Evolutionary conservation across 2,113 vertebrate species (phyloP), one percentile per base, ranked within the genome.

Genomic region (Pseudopipra pipra): DNA sequence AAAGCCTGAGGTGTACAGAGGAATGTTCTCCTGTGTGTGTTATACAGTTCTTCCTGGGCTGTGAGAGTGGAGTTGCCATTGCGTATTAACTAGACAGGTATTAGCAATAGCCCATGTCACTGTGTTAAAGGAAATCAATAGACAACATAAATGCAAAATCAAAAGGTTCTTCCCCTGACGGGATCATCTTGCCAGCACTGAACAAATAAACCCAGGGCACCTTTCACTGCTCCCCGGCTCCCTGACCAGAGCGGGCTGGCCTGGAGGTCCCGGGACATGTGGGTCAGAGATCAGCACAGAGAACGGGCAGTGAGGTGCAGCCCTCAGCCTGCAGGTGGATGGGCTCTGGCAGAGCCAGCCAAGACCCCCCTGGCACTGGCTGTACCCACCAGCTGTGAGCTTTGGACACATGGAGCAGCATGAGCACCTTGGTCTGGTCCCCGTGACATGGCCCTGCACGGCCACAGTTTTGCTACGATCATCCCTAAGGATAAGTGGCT

Each of bases 61-160:
- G 61, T 35, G 87, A 33, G 39, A 65, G 47, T 24, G 2, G 25
- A 51, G 83, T 14, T 91, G 56, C 90, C 91, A 73, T 41, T 37
- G 13, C 14, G 71, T 41, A 75, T 95, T 96, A 96, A 89, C 93
- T 55, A 78, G 90, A 71, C 76, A 49, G 67, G 68, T 54, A 61
- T 77, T 88, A 88, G 87, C 88, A 85, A 95, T 12, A 51, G 68
- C 41, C 76, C 55, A 0, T 91, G 91, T 87, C 94, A 96, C 47
- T 61, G 47, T 52, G 89, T 14, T 75, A 78, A 59, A 93, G 94
- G 93, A 97, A 97, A 97, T 96, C 95, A 96, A 93, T 88, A 49
- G 12, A 24, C 74, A 89, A 86, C 67, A 92, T 71, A 96, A 97
- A 80, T 39, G 71, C 84, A 96, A 97, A 97, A 93, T 96, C 86